Evolutionary conservation across 1,140 invertebrate genomes (phyloP).

Genomic region (Pantala flavescens): DNA sequence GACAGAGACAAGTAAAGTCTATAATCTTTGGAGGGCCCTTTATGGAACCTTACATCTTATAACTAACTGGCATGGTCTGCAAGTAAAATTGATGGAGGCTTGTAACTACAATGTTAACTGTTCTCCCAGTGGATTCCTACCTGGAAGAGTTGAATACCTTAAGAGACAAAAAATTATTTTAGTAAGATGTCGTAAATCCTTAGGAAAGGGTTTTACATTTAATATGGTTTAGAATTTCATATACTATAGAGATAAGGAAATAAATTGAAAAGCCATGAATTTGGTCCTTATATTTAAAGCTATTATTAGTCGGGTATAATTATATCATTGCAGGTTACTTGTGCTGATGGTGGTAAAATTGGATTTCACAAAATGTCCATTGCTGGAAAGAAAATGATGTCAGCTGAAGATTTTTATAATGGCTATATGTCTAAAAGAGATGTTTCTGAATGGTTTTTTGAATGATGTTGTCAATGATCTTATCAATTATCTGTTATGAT

Average conservation of each 20-base stretch:
- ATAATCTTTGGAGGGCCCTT: constrained; percentile 28
- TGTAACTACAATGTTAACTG: constrained; percentile 11
- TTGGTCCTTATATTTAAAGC: too few species aligned
- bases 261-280: too few species aligned
- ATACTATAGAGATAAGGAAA: too few species aligned
- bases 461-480: too few species aligned
- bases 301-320: too few species aligned
- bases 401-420: constrained; percentile 29
- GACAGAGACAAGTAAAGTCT: constrained; percentile 23
- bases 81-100: constrained; percentile 24
- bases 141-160: neutral
- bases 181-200: too few species aligned
- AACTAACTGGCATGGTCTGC: constrained; percentile 24
- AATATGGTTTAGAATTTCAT: too few species aligned
- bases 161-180: neutral
- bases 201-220: too few species aligned
- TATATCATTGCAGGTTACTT: too few species aligned
- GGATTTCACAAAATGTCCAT: constrained; percentile 27
- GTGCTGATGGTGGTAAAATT: constrained; percentile 27
- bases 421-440: constrained; percentile 28
- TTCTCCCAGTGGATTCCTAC: neutral
- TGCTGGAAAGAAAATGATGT: constrained; percentile 27
- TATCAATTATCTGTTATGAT: too few species aligned
- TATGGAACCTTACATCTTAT: constrained; percentile 23
- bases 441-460: constrained; percentile 15